Evolutionary conservation across 64 coral and sea anemone species (phyloP).

Genomic region (Astreopora myriophthalma): DNA sequence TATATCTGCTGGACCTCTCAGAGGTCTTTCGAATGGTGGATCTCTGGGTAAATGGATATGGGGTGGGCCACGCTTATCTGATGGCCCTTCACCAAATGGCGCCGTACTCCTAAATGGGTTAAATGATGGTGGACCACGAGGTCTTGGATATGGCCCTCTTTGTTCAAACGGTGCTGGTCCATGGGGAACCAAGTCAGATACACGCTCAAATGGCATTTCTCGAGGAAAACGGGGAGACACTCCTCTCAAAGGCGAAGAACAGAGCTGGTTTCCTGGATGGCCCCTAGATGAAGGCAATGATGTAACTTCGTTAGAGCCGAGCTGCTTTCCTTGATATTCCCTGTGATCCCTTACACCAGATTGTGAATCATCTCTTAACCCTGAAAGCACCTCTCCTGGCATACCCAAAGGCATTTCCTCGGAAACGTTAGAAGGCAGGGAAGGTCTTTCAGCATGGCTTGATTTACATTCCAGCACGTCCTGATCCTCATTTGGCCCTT

Average conservation of each 20-base stretch:
- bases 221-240: not conserved
- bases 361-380: not conserved
- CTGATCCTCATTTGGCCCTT: not conserved
- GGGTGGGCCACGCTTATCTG: not conserved
- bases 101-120: not conserved
- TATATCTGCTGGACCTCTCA: not conserved
- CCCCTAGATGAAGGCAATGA: not conserved
- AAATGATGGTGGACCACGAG: not conserved
- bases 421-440: not conserved
- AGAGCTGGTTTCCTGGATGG: not conserved
- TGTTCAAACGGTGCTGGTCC: not conserved
- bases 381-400: not conserved
- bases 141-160: not conserved
- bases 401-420: not conserved
- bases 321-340: not conserved
- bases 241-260: not conserved
- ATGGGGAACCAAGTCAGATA: not conserved
- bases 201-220: slow-evolving; percentile 15
- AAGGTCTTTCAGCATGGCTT: not conserved
- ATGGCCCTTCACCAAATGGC: not conserved
- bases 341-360: not conserved
- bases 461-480: not conserved
- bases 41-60: slow-evolving; percentile 16
- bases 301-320: not conserved
- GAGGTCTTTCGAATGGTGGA: slow-evolving; percentile 5